Evolutionary conservation across 2,113 vertebrate genomes (phyloP).

Genomic region (Epinephelus fuscoguttatus): DNA sequence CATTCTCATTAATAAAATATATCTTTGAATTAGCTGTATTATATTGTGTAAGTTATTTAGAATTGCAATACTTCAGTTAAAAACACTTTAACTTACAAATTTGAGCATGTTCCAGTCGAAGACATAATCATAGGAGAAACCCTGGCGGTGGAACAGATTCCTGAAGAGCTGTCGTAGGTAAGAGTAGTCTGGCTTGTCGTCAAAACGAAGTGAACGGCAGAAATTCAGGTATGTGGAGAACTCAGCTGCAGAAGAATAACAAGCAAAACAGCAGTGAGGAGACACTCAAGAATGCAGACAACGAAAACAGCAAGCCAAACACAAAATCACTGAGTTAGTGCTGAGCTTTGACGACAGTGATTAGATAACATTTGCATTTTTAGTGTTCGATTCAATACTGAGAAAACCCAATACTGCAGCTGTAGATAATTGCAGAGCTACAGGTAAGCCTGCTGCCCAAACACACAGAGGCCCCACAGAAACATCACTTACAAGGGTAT

Average conservation of each 20-base stretch:
- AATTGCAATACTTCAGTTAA: not conserved
- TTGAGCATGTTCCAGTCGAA: slow-evolving; percentile 99
- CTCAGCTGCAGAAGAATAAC: slow-evolving; percentile 84
- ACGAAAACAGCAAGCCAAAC: not conserved
- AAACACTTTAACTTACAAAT: slow-evolving; percentile 87
- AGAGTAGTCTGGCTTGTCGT: slow-evolving; percentile 97
- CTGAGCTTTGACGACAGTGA: too few relatives aligned
- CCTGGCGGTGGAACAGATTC: slow-evolving; percentile 97
- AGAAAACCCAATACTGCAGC: not conserved
- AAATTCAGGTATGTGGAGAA: slow-evolving; percentile 99
- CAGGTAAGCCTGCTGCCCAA: not conserved
- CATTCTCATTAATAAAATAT: not conserved
- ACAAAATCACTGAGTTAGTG: not conserved
- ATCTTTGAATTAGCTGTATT: not conserved
- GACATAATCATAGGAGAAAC: slow-evolving; percentile 97
- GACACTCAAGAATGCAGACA: not conserved
- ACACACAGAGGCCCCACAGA: not conserved
- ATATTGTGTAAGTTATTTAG: not conserved
- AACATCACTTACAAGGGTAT: slow-evolving; percentile 93
- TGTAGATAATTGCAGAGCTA: not conserved
- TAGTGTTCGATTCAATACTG: not conserved
- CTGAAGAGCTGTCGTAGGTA: slow-evolving; percentile 97
- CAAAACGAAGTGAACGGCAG: slow-evolving; percentile 97
- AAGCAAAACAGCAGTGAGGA: not conserved
- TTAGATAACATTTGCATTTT: too few relatives aligned